Evolutionary conservation across 2,888 invertebrate genomes (phyloP).

Genomic region (Sicus ferrugineus): DNA sequence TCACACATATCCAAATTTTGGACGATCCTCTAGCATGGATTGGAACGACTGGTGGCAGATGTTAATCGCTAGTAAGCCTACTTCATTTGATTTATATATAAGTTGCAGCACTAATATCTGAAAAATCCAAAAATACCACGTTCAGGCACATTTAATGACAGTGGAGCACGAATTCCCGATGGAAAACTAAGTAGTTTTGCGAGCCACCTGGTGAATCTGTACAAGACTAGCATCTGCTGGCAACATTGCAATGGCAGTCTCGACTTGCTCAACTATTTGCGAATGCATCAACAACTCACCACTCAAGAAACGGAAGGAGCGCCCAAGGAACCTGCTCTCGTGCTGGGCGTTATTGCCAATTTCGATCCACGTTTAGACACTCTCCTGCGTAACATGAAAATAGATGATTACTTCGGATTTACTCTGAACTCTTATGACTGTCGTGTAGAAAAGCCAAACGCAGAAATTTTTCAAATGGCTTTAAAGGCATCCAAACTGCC

Average conservation of each 20-base stretch:
- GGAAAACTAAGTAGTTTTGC: conserved; percentile 67
- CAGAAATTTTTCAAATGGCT: conserved; percentile 75
- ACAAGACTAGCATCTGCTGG: conserved; percentile 79
- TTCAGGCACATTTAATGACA: conserved; percentile 59
- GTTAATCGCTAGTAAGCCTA: conserved; percentile 56
- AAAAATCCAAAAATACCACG: neutral
- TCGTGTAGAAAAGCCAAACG: conserved; percentile 78
- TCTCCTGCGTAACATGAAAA: conserved; percentile 72
- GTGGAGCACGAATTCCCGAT: conserved; percentile 57
- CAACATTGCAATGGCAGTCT: conserved; percentile 71
- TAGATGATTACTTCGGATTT: conserved; percentile 81
- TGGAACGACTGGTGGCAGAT: conserved; percentile 87
- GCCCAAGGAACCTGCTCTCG: conserved; percentile 46
- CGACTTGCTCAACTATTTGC: conserved; percentile 71
- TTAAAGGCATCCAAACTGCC: conserved; percentile 65
- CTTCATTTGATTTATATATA: neutral
- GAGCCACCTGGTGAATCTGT: conserved; percentile 73
- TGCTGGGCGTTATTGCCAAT: conserved; percentile 84
- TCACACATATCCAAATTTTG: conserved; percentile 81
- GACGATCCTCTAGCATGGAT: conserved; percentile 71
- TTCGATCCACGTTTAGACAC: conserved; percentile 82
- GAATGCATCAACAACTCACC: conserved; percentile 51
- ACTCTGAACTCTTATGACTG: conserved; percentile 80
- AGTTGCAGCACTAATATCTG: neutral
- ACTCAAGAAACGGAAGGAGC: conserved; percentile 24